Evolutionary conservation across 2,113 vertebrate genomes (phyloP).

Genomic region (Hystrix cristata): DNA sequence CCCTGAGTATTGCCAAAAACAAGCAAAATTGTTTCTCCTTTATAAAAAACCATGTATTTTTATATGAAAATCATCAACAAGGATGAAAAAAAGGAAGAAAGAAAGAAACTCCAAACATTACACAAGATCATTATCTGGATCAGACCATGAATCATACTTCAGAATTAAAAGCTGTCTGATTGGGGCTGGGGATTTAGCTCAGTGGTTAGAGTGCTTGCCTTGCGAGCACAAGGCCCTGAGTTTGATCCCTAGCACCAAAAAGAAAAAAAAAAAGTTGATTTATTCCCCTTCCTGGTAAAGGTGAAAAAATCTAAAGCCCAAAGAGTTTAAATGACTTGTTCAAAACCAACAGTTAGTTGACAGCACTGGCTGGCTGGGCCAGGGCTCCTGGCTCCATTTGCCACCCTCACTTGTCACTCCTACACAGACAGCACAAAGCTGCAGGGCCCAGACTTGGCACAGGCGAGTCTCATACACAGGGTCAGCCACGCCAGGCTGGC

Average conservation of each 20-base stretch:
- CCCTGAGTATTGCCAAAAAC: background rate
- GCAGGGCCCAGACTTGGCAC: background rate
- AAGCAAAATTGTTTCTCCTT: background rate
- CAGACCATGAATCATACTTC: background rate
- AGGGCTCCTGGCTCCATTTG: background rate
- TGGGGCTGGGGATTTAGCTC: too few species aligned
- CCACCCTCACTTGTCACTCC: background rate
- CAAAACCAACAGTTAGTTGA: background rate
- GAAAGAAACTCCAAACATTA: background rate
- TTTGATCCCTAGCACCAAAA: too few species aligned
- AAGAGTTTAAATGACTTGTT: background rate
- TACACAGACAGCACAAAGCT: rapidly evolving
- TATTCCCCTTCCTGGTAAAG: background rate
- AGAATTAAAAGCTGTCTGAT: background rate
- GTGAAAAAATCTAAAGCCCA: background rate
- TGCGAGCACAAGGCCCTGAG: too few species aligned
- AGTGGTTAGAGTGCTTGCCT: too few species aligned
- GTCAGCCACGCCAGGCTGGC: rapidly evolving
- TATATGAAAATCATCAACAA: background rate
- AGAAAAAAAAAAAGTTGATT: too few species aligned
- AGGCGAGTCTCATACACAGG: background rate
- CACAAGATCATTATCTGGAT: background rate
- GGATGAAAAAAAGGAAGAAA: background rate
- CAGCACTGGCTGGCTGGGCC: background rate
- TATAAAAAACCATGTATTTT: background rate